Base-by-base conservation (phyloP, 2,888 invertebrate species). In the Malthinus flaveolus region DNA sequence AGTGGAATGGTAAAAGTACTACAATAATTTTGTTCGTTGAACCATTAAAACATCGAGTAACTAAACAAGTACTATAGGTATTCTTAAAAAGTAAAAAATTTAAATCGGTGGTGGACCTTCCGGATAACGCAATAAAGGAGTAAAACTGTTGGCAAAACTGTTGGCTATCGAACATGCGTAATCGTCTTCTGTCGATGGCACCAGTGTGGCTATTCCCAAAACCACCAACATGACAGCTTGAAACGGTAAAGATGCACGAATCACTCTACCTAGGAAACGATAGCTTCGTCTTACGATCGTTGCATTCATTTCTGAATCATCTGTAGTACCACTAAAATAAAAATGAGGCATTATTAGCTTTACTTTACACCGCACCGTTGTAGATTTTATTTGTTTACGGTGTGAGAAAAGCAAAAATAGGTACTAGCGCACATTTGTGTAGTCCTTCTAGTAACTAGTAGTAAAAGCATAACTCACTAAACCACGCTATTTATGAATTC, bases 71-170 rank as follows among this genome's bases (percentile, higher is more conserved):
- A 47, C n/a, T n/a, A n/a, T n/a, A n/a, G n/a, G n/a, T 12, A 47
- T 32, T 33, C 33, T 12, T 47, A 51, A 33, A 12, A 42, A 15
- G 33, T 7, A 11, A 13, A 23, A 49, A 10, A 36, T 67, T 74
- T 88, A 95, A 60, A 93, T 86, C 50, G 97, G 97, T 57, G 97
- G 97, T 47, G 95, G 95, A 64, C 97, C 96, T 76, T 96, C 90
- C 13, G 92, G 91, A 81, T 95, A 97, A 58, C 90, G 85, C 68
- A 97, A 83, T 79, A 95, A 90, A 37, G 97, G 95, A 68, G 94
- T 91, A 55, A 97, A 84, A 69, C 90, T 91, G 68, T 89, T 84
- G 12, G 90, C 89, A 71, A 93, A 87, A 68, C 89, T 89, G 79
- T 93, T 93, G 68, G 90, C 86, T 75, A 95, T 85, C 79, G 90